Conservation (phyloP, 2,797 vertebrate genomes). For the Protonibea diacanthus region DNA sequence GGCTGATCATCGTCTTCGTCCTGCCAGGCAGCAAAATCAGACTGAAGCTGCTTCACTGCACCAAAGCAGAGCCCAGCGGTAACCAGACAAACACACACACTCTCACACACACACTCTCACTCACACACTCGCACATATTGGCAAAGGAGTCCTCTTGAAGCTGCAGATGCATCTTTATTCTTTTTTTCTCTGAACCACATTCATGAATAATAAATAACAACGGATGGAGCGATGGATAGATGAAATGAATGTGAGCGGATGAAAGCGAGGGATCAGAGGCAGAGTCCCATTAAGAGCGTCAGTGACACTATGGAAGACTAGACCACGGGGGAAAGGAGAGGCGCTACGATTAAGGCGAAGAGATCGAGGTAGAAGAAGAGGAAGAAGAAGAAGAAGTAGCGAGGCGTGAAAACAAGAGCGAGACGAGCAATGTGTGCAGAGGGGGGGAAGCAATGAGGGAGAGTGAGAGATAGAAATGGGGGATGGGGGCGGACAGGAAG, state of each 20-base stretch:
- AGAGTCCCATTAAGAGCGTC: slow-evolving; percentile 22
- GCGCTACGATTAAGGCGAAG: neutral
- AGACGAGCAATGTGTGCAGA: slow-evolving; percentile 15
- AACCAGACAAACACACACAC: slow-evolving; percentile 14
- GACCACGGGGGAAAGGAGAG: slow-evolving; percentile 27
- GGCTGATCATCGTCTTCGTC: neutral
- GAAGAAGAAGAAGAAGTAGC: slow-evolving; percentile 10
- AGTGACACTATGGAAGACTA: slow-evolving; percentile 38
- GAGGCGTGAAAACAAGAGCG: slow-evolving; percentile 48
- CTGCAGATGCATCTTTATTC: slow-evolving; percentile 60
- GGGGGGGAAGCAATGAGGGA: neutral
- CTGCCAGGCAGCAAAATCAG: slow-evolving; percentile 12
- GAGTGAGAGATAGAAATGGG: slow-evolving; percentile 17
- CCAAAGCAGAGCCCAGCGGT: slow-evolving; percentile 31
- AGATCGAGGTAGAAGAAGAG: slow-evolving; percentile 23
- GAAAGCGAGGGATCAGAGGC: slow-evolving; percentile 37
- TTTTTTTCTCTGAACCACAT: slow-evolving; percentile 46
- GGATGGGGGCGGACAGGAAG: slow-evolving; percentile 34
- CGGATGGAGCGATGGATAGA: slow-evolving; percentile 39
- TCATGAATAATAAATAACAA: slow-evolving; percentile 75
- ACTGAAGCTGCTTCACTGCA: slow-evolving; percentile 27
- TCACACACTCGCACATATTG: slow-evolving; percentile 10
- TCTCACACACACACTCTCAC: slow-evolving; percentile 31
- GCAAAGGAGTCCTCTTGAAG: slow-evolving; percentile 44
- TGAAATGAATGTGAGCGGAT: slow-evolving; percentile 42